phyloP scores from a whole-genome alignment of 2,113 vertebrate genomes.

The Syngnathus scovelli region DNA sequence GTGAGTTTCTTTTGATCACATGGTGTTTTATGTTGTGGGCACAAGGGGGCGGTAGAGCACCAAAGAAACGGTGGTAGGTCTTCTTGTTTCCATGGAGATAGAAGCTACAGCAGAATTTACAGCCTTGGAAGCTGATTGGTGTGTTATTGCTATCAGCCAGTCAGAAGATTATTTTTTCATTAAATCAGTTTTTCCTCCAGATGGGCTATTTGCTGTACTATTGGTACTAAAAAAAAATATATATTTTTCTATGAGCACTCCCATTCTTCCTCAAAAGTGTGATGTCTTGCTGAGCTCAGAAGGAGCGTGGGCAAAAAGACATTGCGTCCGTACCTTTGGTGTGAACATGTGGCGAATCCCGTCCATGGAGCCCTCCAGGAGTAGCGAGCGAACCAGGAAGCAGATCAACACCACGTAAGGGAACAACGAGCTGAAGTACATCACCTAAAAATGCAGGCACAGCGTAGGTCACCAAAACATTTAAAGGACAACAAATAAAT shows the following conservation, averaged over 20 bases:
- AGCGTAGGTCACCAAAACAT: background rate
- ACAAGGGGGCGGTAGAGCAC: background rate
- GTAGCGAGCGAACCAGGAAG: constrained; percentile 86
- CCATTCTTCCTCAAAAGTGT: background rate
- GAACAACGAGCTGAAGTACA: constrained; percentile 98
- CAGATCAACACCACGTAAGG: constrained; percentile 91
- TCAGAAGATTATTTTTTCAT: constrained; percentile 1
- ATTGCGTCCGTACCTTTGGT: constrained; percentile 77
- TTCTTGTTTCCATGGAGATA: constrained; percentile 54
- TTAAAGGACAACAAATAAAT: background rate
- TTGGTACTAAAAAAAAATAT: background rate
- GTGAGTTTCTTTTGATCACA: background rate
- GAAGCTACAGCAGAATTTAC: constrained; percentile 3
- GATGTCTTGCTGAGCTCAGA: background rate
- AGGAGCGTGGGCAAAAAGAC: background rate
- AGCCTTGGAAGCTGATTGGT: constrained; percentile 31
- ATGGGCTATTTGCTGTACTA: background rate
- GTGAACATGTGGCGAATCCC: constrained; percentile 97
- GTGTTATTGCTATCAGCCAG: constrained; percentile 23
- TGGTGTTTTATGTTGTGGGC: background rate
- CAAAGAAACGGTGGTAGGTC: constrained; percentile 1
- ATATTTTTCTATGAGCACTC: background rate
- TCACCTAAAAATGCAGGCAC: constrained; percentile 73
- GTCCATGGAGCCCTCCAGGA: constrained; percentile 87
- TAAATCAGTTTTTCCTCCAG: constrained; percentile 11